These are phyloP conservation scores for Glossosoma conforme DNA, from an alignment of 1,140 invertebrate species.

Conservation along the genomic window DNA sequence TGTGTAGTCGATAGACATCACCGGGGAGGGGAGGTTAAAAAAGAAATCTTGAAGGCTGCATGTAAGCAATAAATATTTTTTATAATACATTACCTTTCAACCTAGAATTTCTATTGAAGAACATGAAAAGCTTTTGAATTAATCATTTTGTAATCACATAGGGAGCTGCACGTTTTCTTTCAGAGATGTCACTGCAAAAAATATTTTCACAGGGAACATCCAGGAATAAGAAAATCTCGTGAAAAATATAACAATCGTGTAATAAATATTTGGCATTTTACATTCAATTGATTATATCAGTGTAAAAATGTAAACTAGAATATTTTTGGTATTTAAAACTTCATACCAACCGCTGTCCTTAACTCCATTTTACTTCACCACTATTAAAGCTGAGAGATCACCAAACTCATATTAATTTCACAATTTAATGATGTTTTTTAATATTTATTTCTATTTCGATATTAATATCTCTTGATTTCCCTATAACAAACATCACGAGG, in stretches of 20 bases:
- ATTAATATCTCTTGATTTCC: constrained; percentile 8
- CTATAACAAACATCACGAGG: constrained; percentile 1
- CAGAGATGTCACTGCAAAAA: constrained; percentile 16
- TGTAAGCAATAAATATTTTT: too few species aligned
- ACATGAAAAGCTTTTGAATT: too few species aligned
- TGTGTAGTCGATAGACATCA: too few species aligned
- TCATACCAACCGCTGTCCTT: constrained; percentile 22
- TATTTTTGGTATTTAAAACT: constrained; percentile 28
- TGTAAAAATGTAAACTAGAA: constrained; percentile 29
- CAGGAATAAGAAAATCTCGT: constrained; percentile 22
- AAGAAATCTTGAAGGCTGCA: too few species aligned
- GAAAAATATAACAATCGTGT: constrained; percentile 33
- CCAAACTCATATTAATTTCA: constrained; percentile 24
- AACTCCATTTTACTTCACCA: constrained; percentile 27
- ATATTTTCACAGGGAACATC: background rate
- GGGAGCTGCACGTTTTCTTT: background rate
- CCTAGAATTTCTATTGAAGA: too few species aligned
- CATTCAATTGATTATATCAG: constrained; percentile 28
- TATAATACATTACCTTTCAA: too few species aligned
- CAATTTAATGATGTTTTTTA: constrained; percentile 12
- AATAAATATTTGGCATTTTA: constrained; percentile 34
- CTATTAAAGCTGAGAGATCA: constrained; percentile 33
- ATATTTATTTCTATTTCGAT: constrained; percentile 3
- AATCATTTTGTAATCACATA: too few species aligned
- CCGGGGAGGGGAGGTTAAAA: too few species aligned